Evolutionary conservation across 2,113 vertebrate genomes (phyloP).

Genomic region (Anser brachyrhynchus): DNA sequence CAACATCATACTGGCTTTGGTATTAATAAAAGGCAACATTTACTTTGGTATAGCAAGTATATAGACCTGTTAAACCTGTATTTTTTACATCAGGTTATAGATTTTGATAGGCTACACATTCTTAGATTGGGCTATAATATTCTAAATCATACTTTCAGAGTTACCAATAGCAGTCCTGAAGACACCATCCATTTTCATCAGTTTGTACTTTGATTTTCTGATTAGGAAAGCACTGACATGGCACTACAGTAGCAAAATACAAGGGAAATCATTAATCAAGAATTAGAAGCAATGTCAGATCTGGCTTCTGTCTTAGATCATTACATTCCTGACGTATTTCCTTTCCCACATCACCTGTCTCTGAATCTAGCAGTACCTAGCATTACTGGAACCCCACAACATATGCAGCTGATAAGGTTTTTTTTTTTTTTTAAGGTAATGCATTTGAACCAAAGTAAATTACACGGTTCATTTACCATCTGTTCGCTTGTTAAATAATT

Average conservation of each 20-base stretch:
- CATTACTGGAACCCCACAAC: neutral
- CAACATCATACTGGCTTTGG: neutral
- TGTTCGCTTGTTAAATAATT: constrained; percentile 48
- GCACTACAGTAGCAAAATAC: neutral
- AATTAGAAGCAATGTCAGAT: neutral
- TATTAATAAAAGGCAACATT: neutral
- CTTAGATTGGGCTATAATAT: neutral
- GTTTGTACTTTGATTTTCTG: constrained; percentile 33
- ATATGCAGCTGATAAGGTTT: neutral
- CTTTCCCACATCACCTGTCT: neutral
- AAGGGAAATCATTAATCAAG: constrained; percentile 5
- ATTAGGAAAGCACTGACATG: neutral
- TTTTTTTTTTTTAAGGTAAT: neutral
- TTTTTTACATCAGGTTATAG: neutral
- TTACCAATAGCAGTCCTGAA: neutral
- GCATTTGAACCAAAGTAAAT: constrained; percentile 20
- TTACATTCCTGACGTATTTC: neutral
- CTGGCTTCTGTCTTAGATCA: neutral
- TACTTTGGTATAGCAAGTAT: neutral
- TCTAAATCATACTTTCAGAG: neutral
- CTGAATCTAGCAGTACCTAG: neutral
- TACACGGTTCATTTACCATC: constrained; percentile 29
- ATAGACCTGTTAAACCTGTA: neutral
- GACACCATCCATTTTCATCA: neutral
- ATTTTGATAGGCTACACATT: neutral